Conservation (phyloP, 1,140 invertebrate species). For the Pygmarrhopalites habei region DNA sequence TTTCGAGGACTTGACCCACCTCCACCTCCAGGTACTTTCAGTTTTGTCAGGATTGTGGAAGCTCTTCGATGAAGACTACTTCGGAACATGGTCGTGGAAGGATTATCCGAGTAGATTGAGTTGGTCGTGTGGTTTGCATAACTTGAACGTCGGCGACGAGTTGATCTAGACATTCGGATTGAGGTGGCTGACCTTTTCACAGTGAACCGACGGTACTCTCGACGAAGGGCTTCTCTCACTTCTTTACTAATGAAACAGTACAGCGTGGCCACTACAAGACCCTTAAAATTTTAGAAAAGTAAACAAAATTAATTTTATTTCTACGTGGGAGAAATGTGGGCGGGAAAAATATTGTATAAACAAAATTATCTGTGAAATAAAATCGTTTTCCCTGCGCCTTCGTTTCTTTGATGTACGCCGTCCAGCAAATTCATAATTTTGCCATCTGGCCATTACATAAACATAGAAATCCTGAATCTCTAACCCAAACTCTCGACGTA, state of each 20-base stretch:
- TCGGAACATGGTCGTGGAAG: neutral
- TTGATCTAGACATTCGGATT: neutral
- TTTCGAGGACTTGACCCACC: neutral
- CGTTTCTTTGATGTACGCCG: too few species aligned
- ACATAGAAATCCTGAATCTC: too few species aligned
- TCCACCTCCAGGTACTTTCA: neutral
- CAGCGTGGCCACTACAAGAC: slow-evolving; percentile 49
- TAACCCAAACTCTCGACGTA: too few species aligned
- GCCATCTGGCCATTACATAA: too few species aligned
- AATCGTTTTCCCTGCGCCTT: too few species aligned
- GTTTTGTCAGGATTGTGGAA: neutral
- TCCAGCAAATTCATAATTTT: too few species aligned
- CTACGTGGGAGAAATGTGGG: too few species aligned
- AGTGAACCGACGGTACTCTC: slow-evolving; percentile 31
- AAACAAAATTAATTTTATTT: too few species aligned
- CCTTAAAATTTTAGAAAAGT: too few species aligned
- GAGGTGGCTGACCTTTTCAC: slow-evolving; percentile 19
- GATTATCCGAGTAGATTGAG: neutral
- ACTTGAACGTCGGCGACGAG: neutral
- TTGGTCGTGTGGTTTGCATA: neutral
- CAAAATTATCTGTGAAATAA: too few species aligned
- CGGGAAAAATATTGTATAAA: too few species aligned
- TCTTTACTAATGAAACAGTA: slow-evolving; percentile 52
- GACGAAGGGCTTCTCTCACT: slow-evolving; percentile 41
- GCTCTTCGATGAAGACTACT: neutral